Base-by-base conservation (phyloP, 2,113 vertebrate species). In the Upupa epops region DNA sequence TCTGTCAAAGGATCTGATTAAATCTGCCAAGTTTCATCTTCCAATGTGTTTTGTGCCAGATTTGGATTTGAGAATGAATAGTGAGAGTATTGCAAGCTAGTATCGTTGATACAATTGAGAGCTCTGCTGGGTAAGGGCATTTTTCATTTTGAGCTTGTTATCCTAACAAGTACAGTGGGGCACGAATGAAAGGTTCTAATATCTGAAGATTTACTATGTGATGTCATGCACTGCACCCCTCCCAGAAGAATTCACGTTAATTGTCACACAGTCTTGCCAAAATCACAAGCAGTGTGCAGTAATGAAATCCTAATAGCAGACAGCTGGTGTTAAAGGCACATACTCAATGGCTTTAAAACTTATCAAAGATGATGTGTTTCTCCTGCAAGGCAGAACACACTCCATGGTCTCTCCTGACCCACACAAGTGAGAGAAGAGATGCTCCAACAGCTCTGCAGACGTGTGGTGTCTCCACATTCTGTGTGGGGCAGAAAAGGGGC, bases 261-360 rank as follows among this genome's bases (percentile, higher is more conserved):
- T 96, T 97, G 96, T 97, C 96, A 94, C 94, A 80, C 32, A 49
- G 85, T 82, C 28, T 20, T 95, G 94, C 94, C 96, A 96, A 94
- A 92, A 81, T 91, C 93, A 76, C 63, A 78, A 95, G 92, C 77
- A 78, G 89, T 54, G 73, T 14, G 42, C 92, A 88, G 86, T 93
- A 96, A 91, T 95, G 93, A 95, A 96, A 91, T 94, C 40, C 83
- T 97, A 96, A 96, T 89, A 94, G 91, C 89, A 92, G 93, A 80
- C 93, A 97, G 93, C 86, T 95, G 91, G 37, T 6, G 86, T 85
- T 82, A 71, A 94, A 92, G 91, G 60, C 42, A 1, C 45, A 45
- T 34, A 51, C 68, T 42, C 64, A 56, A 73, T 19, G 54, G 45
- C 56, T 83, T 87, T 24, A 80, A 21, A 28, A 6, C 32, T 66